These are phyloP conservation scores for Mermis nigrescens DNA, from an alignment of 2,888 invertebrate species.

Conservation along the genomic window DNA sequence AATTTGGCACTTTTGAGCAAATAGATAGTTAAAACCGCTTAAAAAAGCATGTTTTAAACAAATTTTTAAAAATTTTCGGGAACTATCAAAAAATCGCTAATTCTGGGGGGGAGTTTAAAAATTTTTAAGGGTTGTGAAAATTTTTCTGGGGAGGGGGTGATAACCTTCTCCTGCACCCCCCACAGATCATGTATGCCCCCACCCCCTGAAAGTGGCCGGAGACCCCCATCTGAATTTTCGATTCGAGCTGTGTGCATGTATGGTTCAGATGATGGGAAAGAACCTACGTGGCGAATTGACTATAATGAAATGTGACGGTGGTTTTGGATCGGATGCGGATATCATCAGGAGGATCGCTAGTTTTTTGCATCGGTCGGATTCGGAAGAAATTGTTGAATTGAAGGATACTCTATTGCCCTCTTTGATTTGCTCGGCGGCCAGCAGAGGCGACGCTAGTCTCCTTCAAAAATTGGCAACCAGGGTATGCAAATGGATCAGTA, in stretches of 20 bases:
- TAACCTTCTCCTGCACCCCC: no score
- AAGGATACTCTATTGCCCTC: constrained; percentile 47
- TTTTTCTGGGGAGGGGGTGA: no score
- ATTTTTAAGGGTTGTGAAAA: no score
- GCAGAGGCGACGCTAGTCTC: constrained; percentile 27
- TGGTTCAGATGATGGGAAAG: constrained; percentile 49
- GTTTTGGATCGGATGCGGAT: background rate
- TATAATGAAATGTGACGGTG: constrained; percentile 18
- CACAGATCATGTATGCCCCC: background rate
- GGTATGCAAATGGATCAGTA: no score
- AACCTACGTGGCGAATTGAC: constrained; percentile 62
- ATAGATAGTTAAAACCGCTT: no score
- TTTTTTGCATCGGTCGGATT: constrained; percentile 6
- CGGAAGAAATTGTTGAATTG: constrained; percentile 16
- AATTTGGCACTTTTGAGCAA: no score
- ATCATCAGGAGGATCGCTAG: constrained; percentile 2
- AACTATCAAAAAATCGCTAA: no score
- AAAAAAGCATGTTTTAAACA: no score
- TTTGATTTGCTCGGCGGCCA: constrained; percentile 47
- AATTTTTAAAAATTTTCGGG: no score
- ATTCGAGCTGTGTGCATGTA: background rate
- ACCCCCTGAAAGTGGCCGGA: no score
- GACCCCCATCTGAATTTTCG: no score
- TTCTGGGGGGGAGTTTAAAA: no score
- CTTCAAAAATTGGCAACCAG: constrained; percentile 19